Evolutionary conservation across 2,888 invertebrate genomes (phyloP).

Genomic region (Leptinotarsa juncta): DNA sequence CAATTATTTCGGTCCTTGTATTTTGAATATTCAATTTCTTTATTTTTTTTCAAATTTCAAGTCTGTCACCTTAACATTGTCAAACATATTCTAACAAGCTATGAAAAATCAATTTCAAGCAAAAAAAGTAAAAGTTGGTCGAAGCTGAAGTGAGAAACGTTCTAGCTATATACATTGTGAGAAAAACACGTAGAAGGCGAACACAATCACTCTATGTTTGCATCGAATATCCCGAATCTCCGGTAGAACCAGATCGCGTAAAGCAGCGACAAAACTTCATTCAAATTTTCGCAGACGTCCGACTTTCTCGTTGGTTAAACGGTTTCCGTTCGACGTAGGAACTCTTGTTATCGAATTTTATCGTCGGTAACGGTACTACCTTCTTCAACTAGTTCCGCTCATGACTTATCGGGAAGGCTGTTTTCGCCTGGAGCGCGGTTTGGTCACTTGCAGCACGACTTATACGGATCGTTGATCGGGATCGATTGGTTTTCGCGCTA

Average conservation of each 20-base stretch:
- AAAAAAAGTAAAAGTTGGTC: too few species aligned
- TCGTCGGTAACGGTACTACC: slow-evolving; percentile 24
- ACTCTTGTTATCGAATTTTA: slow-evolving; percentile 22
- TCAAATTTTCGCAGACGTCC: slow-evolving; percentile 6
- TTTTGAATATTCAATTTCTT: too few species aligned
- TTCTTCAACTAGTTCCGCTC: slow-evolving; percentile 17
- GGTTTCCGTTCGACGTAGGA: slow-evolving; percentile 19
- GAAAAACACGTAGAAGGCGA: too few species aligned
- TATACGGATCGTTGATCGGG: slow-evolving; percentile 12
- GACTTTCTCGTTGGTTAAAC: slow-evolving; percentile 11
- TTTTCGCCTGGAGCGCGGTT: slow-evolving; percentile 17
- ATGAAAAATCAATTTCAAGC: too few species aligned
- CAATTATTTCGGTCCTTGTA: too few species aligned
- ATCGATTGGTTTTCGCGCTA: background rate
- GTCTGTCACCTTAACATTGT: too few species aligned
- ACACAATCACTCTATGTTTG: background rate
- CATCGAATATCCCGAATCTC: background rate
- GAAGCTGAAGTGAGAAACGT: too few species aligned
- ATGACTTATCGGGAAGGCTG: slow-evolving; percentile 25
- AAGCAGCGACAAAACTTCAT: background rate
- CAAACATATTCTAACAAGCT: too few species aligned
- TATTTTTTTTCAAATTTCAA: too few species aligned
- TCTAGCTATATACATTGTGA: too few species aligned
- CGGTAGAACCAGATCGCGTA: background rate
- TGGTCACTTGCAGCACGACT: slow-evolving; percentile 20